Conservation (phyloP, 2,888 invertebrate species). For the Scaptomyza tumidula region DNA sequence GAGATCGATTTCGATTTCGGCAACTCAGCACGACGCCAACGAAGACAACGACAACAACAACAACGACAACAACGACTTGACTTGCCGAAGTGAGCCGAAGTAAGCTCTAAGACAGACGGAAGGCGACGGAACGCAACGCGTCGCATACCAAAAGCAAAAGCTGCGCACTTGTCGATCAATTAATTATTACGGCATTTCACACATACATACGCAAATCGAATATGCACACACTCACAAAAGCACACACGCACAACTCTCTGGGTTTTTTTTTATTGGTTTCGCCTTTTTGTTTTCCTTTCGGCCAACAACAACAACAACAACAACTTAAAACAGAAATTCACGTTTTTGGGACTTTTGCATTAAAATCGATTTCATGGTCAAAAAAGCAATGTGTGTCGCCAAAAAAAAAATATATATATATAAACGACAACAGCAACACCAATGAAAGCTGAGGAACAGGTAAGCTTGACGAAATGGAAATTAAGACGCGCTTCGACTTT, state of each 20-base stretch:
- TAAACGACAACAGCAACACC: slow-evolving; percentile 8
- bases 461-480: slow-evolving; percentile 72
- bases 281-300: slow-evolving; percentile 37
- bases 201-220: slow-evolving; percentile 27
- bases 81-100: slow-evolving; percentile 9
- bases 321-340: slow-evolving; percentile 31
- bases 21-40: slow-evolving; percentile 35
- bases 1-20: slow-evolving; percentile 61
- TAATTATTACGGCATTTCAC: slow-evolving; percentile 76
- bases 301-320: slow-evolving; percentile 29
- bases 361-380: slow-evolving; percentile 79
- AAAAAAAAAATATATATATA: slow-evolving; percentile 45
- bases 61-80: not conserved
- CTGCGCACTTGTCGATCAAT: slow-evolving; percentile 77
- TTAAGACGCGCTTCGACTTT: slow-evolving; percentile 55
- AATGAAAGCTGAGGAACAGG: slow-evolving; percentile 52
- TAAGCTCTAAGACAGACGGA: not conserved
- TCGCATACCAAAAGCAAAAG: slow-evolving; percentile 70
- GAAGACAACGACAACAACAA: too few species aligned
- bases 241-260: slow-evolving; percentile 33
- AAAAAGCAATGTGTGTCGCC: slow-evolving; percentile 71
- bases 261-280: slow-evolving; percentile 60
- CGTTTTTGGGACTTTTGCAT: slow-evolving; percentile 71
- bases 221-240: slow-evolving; percentile 2
- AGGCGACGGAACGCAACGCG: slow-evolving; percentile 34